Conservation (phyloP, 2,113 vertebrate genomes). For the Gadus chalcogrammus region DNA sequence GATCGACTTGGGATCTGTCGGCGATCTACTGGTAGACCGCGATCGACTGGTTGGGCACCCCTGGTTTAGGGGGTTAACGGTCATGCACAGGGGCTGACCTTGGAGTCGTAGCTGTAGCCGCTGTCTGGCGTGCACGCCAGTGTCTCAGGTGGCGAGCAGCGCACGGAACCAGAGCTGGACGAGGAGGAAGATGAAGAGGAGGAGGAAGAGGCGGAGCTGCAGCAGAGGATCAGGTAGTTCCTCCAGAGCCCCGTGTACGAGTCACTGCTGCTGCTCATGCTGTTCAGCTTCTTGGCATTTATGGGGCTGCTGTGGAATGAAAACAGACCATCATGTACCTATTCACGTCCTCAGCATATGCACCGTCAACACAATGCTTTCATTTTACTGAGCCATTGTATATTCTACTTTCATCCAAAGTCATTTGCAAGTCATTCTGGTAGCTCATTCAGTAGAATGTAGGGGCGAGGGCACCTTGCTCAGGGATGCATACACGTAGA, state of each 20-base stretch:
- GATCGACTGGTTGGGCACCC: no score
- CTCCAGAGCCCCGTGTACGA: slow-evolving; percentile 96
- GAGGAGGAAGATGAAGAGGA: slow-evolving; percentile 85
- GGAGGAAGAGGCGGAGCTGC: slow-evolving; percentile 86
- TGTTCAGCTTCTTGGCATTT: slow-evolving; percentile 97
- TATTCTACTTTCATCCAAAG: no score
- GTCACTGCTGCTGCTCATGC: slow-evolving; percentile 84
- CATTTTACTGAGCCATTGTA: no score
- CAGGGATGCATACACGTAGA: no score
- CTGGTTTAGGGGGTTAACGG: not conserved
- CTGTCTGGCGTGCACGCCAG: slow-evolving; percentile 98
- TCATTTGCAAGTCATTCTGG: no score
- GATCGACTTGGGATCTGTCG: no score
- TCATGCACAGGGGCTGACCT: slow-evolving; percentile 68
- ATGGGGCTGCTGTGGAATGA: slow-evolving; percentile 85
- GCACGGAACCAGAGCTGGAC: slow-evolving; percentile 86
- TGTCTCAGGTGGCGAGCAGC: slow-evolving; percentile 96
- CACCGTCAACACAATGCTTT: no score
- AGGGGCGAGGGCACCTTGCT: no score
- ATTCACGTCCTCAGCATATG: no score
- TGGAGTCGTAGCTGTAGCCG: slow-evolving; percentile 94
- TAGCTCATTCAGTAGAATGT: no score
- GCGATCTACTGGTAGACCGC: no score
- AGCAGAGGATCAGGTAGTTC: slow-evolving; percentile 98
- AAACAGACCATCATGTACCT: no score